Evolutionary conservation across 2,113 vertebrate genomes (phyloP).

Genomic region (Cinclus mexicanus): DNA sequence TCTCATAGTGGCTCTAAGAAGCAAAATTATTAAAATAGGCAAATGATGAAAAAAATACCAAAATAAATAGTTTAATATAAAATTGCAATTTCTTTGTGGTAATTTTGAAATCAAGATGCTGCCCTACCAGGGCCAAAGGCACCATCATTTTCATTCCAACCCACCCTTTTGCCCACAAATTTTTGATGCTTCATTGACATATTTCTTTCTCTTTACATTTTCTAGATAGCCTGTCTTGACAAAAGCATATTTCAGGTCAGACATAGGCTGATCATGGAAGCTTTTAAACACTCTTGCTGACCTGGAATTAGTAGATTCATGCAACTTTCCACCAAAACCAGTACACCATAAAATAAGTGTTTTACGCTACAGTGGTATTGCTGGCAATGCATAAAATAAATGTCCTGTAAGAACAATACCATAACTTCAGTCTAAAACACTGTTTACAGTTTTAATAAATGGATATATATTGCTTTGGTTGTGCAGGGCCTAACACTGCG

Average conservation of each 20-base stretch:
- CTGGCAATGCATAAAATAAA: constrained; percentile 79
- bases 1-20: background rate
- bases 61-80: background rate
- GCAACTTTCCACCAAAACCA: constrained; percentile 70
- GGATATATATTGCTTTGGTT: constrained; percentile 4
- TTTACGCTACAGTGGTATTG: constrained; percentile 75
- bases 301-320: constrained; percentile 75
- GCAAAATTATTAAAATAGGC: background rate
- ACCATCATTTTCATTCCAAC: background rate
- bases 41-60: background rate
- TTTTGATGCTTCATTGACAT: constrained; percentile 31
- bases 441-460: constrained; percentile 20
- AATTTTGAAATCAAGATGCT: background rate
- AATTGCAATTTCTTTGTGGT: background rate
- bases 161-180: constrained; percentile 13
- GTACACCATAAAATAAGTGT: constrained; percentile 75
- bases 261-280: constrained; percentile 64
- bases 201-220: constrained; percentile 56
- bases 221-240: constrained; percentile 57
- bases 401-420: constrained; percentile 62
- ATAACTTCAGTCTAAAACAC: constrained; percentile 58
- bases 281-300: constrained; percentile 78
- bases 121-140: background rate
- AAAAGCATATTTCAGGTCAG: constrained; percentile 78
- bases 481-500: background rate